Base-by-base conservation (phyloP, 2,888 invertebrate genomes). In the Neria commutata region DNA sequence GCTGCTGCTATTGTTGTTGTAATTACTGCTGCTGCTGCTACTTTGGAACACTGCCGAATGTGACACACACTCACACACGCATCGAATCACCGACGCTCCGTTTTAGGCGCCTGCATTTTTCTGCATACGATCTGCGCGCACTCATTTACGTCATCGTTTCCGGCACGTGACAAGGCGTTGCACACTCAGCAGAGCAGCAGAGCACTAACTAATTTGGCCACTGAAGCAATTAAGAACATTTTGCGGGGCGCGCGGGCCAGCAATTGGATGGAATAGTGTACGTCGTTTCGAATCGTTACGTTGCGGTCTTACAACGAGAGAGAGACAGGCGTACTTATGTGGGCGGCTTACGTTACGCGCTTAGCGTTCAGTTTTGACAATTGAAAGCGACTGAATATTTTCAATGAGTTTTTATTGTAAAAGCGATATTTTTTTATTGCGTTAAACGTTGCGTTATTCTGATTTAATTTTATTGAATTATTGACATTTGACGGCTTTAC, bases 311-410 rank as follows among this genome's bases (percentile, higher is more conserved):
- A n/a, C n/a, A n/a, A n/a, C n/a, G n/a, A n/a, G n/a, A n/a, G n/a
- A n/a, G n/a, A n/a, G n/a, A n/a, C n/a, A n/a, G 6, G 49, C 51
- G 16, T 33, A 51, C 26, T 52, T 62, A 61, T 56, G 67, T 79
- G 78, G 78, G 80, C 80, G 80, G 78, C 78, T 75, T 71, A 70
- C 73, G 77, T 77, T 77, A 67, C 77, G 62, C 21, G n/a, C 33
- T 42, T 42, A 23, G 37, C 25, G n/a, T 51, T 6, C 16, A 16
- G 6, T 51, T 51, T 53, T 21, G 26, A 23, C 8, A 16, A 8
- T 40, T 40, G 4, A 17, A 3, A n/a, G 16, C 17, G 45, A 25
- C 17, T 40, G 26, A 3, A 2, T 4, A 26, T 54, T 8, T n/a
- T 23, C 3, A 8, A n/a, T 4, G 26, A 17, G 4, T 53, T 42